Conservation (phyloP, 2,113 vertebrate genomes). For the Dinomys branickii region DNA sequence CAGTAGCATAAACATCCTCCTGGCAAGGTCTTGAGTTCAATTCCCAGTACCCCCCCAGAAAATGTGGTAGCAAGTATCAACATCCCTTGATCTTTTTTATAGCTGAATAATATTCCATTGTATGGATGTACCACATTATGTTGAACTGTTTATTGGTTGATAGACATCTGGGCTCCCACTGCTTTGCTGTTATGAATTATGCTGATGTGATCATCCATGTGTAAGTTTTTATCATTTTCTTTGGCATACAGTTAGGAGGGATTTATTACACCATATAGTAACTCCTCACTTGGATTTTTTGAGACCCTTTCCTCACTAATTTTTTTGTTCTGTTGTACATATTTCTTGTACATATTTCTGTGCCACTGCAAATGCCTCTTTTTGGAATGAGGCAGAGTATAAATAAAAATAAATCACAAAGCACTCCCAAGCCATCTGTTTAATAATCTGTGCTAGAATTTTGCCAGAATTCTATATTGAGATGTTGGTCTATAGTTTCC, state of each 20-base stretch:
- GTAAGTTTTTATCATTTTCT: neutral
- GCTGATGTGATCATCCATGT: neutral
- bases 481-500: slow-evolving; percentile 74
- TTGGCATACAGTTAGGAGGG: neutral
- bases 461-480: slow-evolving; percentile 77
- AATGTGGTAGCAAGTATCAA: too few relatives aligned
- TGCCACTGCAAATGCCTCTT: slow-evolving; percentile 63
- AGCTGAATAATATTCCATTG: neutral
- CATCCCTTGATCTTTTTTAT: too few relatives aligned
- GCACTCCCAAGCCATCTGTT: slow-evolving; percentile 78
- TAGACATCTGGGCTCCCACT: neutral
- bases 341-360: slow-evolving; percentile 36
- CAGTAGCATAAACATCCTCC: too few relatives aligned
- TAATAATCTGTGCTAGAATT: slow-evolving; percentile 78
- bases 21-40: too few relatives aligned
- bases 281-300: neutral
- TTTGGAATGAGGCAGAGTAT: slow-evolving; percentile 68
- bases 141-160: neutral
- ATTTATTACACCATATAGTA: neutral
- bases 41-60: too few relatives aligned
- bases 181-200: neutral
- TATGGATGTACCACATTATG: neutral
- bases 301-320: slow-evolving; percentile 27
- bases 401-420: slow-evolving; percentile 79
- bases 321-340: neutral